Evolutionary conservation across 1,140 invertebrate genomes (phyloP), one percentile per base, ranked within the genome.

Genomic region (Anoplolepis gracilipes): DNA sequence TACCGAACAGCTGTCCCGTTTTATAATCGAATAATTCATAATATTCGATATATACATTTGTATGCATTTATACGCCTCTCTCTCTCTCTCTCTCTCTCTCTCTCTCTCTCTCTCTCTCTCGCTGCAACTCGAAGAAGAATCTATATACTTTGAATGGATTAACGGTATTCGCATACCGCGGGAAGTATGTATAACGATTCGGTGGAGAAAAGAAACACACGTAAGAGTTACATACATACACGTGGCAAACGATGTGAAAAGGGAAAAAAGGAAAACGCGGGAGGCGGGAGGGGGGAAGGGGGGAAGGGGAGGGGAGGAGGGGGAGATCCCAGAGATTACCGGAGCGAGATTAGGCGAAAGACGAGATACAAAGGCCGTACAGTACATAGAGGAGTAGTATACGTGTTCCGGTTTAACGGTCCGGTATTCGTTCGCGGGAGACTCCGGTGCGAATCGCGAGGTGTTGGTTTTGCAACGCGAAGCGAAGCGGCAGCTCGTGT

Each of bases 361-460:
- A 69, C 53, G 46, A 16, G n/a, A 22, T 39, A 28, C n/a, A n/a
- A n/a, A n/a, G 25, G 36, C 16, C 22, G 19, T 19, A 25, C 67
- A 53, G 16, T 1, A 13, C 49, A 61, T 39, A n/a, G 25, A n/a
- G 25, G 36, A 42, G 39, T 42, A 36, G 25, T 53, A 25, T n/a
- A 19, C 13, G 46, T 69, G 78, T 82, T 82, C 78, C 78, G 78
- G 78, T 72, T 72, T 81, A 57, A 19, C 77, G 49, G 49, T 11
- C 33, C 62, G 62, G 33, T 59, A 73, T 82, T 73, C 78, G 53
- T 28, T 28, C n/a, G 55, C 36, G 42, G n/a, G n/a, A n/a, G 25
- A 28, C 67, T n/a, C n/a, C n/a, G n/a, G 67, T 72, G 46, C 46
- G 78, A 82, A 73, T 82, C 78, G 78, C 78, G n/a, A 36, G n/a